Conservation (phyloP, 2,888 invertebrate genomes). For the Amphipoea lucens region DNA sequence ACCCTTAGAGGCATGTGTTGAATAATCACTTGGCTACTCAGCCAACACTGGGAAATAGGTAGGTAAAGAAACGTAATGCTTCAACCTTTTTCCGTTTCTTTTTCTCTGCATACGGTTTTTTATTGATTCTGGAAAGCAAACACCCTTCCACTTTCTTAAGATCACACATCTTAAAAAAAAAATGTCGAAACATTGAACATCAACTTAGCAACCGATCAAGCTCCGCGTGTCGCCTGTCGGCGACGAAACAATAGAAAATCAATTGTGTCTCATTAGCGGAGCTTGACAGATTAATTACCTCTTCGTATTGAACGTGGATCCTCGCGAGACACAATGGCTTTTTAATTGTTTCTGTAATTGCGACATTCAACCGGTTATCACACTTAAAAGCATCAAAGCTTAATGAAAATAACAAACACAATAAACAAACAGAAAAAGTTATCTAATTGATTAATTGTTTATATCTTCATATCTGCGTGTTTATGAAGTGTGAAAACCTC, state of each 20-base stretch:
- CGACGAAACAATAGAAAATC: too few species aligned
- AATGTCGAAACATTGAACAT: not conserved
- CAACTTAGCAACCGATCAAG: too few species aligned
- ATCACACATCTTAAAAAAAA: not conserved
- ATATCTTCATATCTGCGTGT: slow-evolving; percentile 31
- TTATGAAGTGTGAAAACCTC: slow-evolving; percentile 44
- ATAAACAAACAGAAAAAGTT: slow-evolving; percentile 7
- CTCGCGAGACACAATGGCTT: not conserved
- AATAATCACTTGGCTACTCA: not conserved
- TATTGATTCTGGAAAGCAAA: not conserved
- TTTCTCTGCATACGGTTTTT: not conserved
- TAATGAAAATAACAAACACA: not conserved
- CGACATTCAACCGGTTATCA: too few species aligned
- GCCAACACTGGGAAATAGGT: not conserved
- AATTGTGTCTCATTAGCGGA: too few species aligned
- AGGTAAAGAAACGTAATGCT: not conserved
- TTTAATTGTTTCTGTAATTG: not conserved
- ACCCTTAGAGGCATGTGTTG: not conserved
- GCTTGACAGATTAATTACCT: not conserved
- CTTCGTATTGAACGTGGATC: too few species aligned
- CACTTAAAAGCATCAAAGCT: not conserved
- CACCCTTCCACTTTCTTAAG: not conserved
- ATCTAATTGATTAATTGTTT: slow-evolving; percentile 24
- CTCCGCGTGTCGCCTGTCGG: too few species aligned
- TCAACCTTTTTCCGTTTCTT: not conserved